Evolutionary conservation across 2,888 invertebrate genomes (phyloP).

Genomic region (Copidosoma aretas): DNA sequence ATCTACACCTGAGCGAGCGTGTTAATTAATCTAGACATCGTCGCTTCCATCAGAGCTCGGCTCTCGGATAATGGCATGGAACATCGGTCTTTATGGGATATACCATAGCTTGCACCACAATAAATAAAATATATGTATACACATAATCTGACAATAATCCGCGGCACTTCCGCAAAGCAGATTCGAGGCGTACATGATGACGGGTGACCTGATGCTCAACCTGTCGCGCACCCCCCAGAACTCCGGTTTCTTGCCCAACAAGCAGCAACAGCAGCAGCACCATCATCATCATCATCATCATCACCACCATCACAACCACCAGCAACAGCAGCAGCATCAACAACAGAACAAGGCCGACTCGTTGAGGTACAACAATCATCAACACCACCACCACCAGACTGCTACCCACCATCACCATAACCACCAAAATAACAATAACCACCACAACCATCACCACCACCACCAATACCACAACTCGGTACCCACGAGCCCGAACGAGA

Average conservation of each 20-base stretch:
- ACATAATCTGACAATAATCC: too few species aligned
- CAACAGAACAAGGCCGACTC: conserved; percentile 68
- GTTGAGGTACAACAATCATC: conserved; percentile 66
- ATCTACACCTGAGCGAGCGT: too few species aligned
- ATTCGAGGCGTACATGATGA: conserved; percentile 97
- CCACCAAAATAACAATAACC: conserved; percentile 66
- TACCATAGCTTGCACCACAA: too few species aligned
- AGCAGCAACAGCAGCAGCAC: conserved; percentile 65
- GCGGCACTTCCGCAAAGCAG: conserved; percentile 59
- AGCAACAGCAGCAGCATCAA: conserved; percentile 65
- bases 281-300: conserved; percentile 63
- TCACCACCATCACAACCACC: conserved; percentile 62
- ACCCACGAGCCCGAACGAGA: conserved; percentile 73
- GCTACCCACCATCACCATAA: conserved; percentile 65
- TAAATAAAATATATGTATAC: too few species aligned
- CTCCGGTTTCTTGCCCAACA: conserved; percentile 69
- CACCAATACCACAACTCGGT: conserved; percentile 70
- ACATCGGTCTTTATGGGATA: too few species aligned
- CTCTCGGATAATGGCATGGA: too few species aligned
- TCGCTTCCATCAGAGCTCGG: too few species aligned
- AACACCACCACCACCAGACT: conserved; percentile 54
- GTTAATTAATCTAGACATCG: background rate
- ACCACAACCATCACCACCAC: conserved; percentile 65
- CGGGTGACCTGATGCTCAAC: conserved; percentile 93
- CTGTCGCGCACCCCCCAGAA: conserved; percentile 82